These are phyloP conservation scores for Meriones unguiculatus DNA, from an alignment of 2,113 vertebrate genomes.

Conservation along the genomic window DNA sequence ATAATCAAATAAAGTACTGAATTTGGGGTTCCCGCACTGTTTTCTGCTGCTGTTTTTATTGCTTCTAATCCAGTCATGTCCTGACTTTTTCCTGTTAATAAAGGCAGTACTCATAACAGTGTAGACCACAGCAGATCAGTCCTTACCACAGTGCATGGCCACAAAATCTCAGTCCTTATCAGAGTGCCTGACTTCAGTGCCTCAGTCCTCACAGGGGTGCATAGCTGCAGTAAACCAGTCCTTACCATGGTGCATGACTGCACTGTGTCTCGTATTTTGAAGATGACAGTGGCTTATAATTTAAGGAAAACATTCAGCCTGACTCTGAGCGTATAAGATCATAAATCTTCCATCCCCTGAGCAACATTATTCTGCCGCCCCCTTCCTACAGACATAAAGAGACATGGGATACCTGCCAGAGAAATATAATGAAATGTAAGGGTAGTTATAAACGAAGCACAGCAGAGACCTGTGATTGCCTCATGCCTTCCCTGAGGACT, in stretches of 20 bases:
- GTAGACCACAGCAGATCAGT: neutral
- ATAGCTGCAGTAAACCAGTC: too few species aligned
- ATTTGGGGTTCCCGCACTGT: neutral
- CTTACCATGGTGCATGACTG: neutral
- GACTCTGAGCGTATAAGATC: constrained; percentile 64
- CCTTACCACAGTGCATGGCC: too few species aligned
- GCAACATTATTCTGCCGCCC: constrained; percentile 71
- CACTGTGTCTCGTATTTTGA: constrained; percentile 69
- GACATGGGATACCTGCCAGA: constrained; percentile 72
- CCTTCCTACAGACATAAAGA: constrained; percentile 73
- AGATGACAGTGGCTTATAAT: constrained; percentile 76
- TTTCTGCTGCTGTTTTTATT: neutral
- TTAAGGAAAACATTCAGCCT: constrained; percentile 69
- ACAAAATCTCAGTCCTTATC: neutral
- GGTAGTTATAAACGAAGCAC: constrained; percentile 74
- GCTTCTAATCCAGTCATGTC: constrained; percentile 36
- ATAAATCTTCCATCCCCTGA: constrained; percentile 77
- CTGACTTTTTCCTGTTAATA: constrained; percentile 32
- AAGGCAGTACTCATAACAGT: neutral
- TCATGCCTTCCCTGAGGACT: constrained; percentile 70
- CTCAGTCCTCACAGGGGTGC: neutral
- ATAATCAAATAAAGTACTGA: neutral
- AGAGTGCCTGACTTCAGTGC: neutral
- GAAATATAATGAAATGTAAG: constrained; percentile 79
- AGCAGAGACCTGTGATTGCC: constrained; percentile 57